phyloP scores from a whole-genome alignment of 2,888 invertebrate species.

The Xestia c-nigrum region DNA sequence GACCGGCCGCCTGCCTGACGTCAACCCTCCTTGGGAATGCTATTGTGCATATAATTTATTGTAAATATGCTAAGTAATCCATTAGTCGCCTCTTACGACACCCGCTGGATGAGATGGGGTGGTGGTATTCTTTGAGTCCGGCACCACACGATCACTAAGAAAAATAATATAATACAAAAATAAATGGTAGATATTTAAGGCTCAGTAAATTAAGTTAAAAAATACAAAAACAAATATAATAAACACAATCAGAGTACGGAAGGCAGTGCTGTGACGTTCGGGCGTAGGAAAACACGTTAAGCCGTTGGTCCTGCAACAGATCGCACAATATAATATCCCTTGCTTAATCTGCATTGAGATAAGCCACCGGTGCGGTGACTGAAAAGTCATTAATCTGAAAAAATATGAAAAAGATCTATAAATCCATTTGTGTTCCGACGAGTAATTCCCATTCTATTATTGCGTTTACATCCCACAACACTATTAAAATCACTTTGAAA shows the following conservation, averaged over 20 bases:
- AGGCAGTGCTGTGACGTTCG: not conserved
- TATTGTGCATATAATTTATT: no score
- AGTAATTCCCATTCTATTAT: not conserved
- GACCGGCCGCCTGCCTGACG: no score
- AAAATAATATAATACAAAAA: no score
- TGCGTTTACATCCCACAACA: not conserved
- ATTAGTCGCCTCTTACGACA: no score
- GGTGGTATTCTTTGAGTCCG: no score
- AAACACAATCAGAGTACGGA: not conserved
- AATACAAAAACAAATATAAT: no score
- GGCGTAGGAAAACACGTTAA: not conserved
- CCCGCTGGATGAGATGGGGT: no score
- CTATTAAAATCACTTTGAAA: not conserved
- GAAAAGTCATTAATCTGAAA: not conserved
- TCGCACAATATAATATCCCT: not conserved
- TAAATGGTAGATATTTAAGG: no score
- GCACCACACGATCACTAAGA: no score
- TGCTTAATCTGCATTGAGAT: not conserved
- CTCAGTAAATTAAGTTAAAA: no score
- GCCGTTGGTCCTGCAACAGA: not conserved
- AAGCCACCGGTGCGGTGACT: not conserved
- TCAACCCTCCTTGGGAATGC: no score
- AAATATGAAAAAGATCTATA: not conserved
- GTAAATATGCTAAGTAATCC: no score
- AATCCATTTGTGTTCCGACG: not conserved